phyloP scores from a whole-genome alignment of 2,888 invertebrate genomes.

The Scrobipalpa atriplicella region DNA sequence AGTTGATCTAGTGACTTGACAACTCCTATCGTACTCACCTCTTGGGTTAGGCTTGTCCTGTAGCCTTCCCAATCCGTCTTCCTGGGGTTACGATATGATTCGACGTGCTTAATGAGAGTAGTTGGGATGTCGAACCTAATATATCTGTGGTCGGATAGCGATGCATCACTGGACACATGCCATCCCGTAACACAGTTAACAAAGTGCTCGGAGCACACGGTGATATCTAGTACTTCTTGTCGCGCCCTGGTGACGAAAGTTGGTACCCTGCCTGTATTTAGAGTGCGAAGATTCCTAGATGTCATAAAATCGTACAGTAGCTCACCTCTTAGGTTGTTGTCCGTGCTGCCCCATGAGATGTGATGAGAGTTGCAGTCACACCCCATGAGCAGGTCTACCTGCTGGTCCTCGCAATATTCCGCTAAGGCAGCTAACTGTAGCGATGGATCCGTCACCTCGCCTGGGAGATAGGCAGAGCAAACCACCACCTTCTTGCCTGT shows the following conservation, averaged over 20 bases:
- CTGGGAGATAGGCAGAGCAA: not conserved
- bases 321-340: not conserved
- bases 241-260: not conserved
- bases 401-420: not conserved
- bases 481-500: not conserved
- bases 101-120: not conserved
- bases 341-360: too few species aligned
- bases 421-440: not conserved
- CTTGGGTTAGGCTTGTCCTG: too few species aligned
- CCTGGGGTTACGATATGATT: not conserved
- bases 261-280: not conserved
- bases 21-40: too few species aligned
- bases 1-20: too few species aligned
- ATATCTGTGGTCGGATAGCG: too few species aligned
- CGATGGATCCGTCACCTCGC: not conserved
- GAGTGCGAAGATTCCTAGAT: not conserved
- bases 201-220: too few species aligned
- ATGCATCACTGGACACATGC: too few species aligned
- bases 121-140: not conserved
- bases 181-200: too few species aligned
- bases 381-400: not conserved
- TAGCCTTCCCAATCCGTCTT: not conserved
- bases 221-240: too few species aligned
- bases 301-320: not conserved
- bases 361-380: too few species aligned